These are phyloP conservation scores for Scyliorhinus canicula DNA, from an alignment of 2,797 vertebrate genomes.

Conservation along the genomic window DNA sequence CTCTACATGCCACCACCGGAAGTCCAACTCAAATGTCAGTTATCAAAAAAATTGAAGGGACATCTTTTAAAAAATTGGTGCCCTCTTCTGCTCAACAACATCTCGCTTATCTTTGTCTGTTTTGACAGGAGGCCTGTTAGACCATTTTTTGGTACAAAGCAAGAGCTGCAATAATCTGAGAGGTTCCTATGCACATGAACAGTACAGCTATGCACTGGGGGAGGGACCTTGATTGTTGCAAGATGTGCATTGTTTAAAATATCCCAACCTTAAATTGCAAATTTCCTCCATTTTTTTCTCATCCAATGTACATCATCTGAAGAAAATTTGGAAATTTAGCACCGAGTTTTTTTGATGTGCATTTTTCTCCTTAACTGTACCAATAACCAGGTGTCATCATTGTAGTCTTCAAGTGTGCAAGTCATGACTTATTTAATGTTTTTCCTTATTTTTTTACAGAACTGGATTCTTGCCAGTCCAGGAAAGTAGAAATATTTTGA, in stretches of 20 bases:
- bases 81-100: neutral
- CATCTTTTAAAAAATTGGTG: neutral
- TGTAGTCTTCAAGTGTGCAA: neutral
- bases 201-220: neutral
- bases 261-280: neutral
- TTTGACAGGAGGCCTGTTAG: neutral
- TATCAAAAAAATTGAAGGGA: neutral
- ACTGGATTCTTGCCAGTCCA: slow-evolving; percentile 61
- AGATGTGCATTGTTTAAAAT: neutral
- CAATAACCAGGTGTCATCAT: neutral
- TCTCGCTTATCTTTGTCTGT: neutral
- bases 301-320: neutral
- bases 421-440: neutral
- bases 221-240: neutral
- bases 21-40: neutral
- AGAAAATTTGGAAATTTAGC: neutral
- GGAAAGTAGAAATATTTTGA: slow-evolving; percentile 68
- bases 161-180: neutral
- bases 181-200: neutral
- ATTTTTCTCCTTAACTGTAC: neutral
- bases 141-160: neutral
- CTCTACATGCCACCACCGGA: no score
- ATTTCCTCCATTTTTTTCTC: neutral
- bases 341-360: neutral
- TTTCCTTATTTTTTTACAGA: slow-evolving; percentile 50